Evolutionary conservation across 2,113 vertebrate species (phyloP).

Genomic region (Cichladusa arquata): DNA sequence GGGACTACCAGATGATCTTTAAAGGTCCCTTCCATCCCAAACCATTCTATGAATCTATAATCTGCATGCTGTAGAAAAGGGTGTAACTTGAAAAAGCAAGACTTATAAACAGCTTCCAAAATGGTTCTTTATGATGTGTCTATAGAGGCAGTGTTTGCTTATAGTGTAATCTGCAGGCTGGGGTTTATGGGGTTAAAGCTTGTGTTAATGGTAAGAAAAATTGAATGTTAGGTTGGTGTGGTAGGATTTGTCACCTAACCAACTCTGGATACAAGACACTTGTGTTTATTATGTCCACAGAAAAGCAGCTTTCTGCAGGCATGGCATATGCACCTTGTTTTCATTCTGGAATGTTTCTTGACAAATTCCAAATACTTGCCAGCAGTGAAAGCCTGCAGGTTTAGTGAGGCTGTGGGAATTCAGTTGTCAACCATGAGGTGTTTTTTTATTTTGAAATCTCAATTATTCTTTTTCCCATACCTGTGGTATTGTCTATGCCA

Average conservation of each 20-base stretch:
- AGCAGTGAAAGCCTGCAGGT: not conserved
- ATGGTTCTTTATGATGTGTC: not conserved
- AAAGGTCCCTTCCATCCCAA: not conserved
- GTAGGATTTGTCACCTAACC: not conserved
- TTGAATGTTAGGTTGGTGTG: not conserved
- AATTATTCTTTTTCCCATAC: not conserved
- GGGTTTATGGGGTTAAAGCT: not conserved
- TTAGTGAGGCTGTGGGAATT: not conserved
- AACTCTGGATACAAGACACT: not conserved
- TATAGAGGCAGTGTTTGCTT: not conserved
- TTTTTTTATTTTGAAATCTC: not conserved
- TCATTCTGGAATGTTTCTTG: not conserved
- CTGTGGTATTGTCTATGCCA: not conserved
- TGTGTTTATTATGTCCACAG: not conserved
- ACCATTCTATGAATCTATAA: not conserved
- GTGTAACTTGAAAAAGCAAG: not conserved
- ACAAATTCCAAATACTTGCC: not conserved
- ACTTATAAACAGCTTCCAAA: not conserved
- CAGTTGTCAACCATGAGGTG: not conserved
- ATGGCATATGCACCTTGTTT: not conserved
- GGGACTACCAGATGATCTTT: not conserved
- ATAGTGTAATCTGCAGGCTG: not conserved
- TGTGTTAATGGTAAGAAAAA: not conserved
- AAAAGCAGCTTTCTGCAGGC: not conserved
- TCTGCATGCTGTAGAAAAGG: not conserved